Percentiles rank a stretch among this genome's conserved stretches.
These are phyloP conservation scores for Bombus cullumanus DNA, from an alignment of 1,140 invertebrate genomes.

Conservation along the genomic window DNA sequence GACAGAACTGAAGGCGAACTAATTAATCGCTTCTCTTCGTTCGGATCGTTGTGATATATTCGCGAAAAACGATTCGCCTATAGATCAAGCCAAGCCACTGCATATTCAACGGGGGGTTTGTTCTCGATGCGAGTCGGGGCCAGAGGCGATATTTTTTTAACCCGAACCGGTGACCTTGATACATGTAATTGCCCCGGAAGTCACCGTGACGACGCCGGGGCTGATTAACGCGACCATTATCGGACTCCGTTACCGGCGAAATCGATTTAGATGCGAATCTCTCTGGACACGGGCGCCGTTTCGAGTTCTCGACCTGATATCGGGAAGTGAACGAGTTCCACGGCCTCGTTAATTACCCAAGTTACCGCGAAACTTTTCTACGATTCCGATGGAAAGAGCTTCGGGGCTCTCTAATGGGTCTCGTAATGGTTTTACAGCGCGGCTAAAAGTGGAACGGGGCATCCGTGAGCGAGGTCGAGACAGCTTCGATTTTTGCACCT, in stretches of 20 bases:
- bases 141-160: constrained; percentile 18
- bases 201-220: constrained; percentile 35
- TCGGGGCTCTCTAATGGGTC: constrained; percentile 64
- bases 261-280: constrained; percentile 71
- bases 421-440: constrained; percentile 68
- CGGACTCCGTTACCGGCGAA: constrained; percentile 51
- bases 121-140: not conserved
- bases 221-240: constrained; percentile 64
- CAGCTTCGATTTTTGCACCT: constrained; percentile 59
- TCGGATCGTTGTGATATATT: no score
- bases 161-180: constrained; percentile 15
- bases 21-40: not conserved
- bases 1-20: not conserved
- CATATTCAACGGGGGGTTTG: constrained; percentile 30
- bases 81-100: not conserved
- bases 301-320: constrained; percentile 61
- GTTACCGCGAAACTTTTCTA: constrained; percentile 70
- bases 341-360: constrained; percentile 69
- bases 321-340: constrained; percentile 66
- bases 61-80: not conserved
- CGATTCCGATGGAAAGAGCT: constrained; percentile 65
- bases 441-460: not conserved
- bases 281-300: constrained; percentile 35
- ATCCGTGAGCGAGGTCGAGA: constrained; percentile 32
- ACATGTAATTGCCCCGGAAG: constrained; percentile 49